Base-by-base conservation (phyloP, 1,140 invertebrate species). In the Platorchestia sp. region DNA sequence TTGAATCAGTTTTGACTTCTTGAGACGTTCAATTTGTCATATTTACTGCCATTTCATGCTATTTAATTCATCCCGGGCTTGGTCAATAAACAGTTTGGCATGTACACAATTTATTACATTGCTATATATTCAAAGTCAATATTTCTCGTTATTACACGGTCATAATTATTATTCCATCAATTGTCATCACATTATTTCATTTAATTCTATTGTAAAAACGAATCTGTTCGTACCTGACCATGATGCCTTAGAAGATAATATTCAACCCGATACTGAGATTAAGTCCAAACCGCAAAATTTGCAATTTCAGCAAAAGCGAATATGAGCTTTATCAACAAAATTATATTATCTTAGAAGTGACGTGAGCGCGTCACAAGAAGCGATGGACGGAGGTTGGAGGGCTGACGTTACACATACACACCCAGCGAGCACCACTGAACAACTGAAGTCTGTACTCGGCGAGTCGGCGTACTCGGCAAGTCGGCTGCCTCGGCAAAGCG, bases 371-470 rank as follows among this genome's bases (percentile, higher is more conserved):
- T 14, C 91, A 93, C 41, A 10, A 93, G 91, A 93, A 41, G 91
- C 41, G 91, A 93, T 93, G 91, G 91, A 93, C 91, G 91, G 91
- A 93, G 91, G 43, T 42, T 41, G 91, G 43, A 93, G 91, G 91
- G 41, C 36, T 19, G 36, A 43, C 87, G 87, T 47, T 7, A 90
- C n/a, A 93, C 91, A 93, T 47, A 44, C 22, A 16, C 44, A n/a
- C 91, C 40, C 36, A 10, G 44, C 43, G 91, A 93, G 40, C 91
- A 44, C 91, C 45, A 45, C 45, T 5, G 10, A 45, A 45, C 91
- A 44, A 93, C 91, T 93, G 91, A 93, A 44, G 0, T 45, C 45
- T 47, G 36, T 16, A 93, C 41, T 10, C n/a, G n/a, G n/a, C n/a
- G n/a, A n/a, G n/a, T n/a, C n/a, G n/a, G n/a, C n/a, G n/a, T n/a